These are phyloP conservation scores for Aspidoscelis tigris DNA, from an alignment of 2,113 vertebrate species.

Conservation along the genomic window DNA sequence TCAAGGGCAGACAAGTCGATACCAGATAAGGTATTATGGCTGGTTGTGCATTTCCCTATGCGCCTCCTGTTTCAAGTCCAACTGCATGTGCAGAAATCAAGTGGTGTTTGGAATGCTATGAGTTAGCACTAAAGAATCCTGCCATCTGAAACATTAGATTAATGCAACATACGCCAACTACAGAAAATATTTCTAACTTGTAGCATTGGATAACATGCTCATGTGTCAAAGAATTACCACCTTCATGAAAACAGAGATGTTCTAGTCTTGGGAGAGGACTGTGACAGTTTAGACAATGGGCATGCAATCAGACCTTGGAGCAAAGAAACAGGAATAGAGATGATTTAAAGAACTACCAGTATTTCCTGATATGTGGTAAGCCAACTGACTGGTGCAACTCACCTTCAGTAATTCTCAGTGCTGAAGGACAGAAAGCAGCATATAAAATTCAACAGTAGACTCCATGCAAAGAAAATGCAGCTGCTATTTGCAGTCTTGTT, in stretches of 20 bases:
- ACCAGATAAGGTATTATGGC: no score
- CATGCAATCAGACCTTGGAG: not conserved
- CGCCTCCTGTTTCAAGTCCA: no score
- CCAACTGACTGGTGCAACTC: constrained; percentile 8
- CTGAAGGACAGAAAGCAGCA: constrained; percentile 9
- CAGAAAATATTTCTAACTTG: not conserved
- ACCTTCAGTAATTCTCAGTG: constrained; percentile 9
- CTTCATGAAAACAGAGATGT: not conserved
- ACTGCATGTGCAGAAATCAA: no score
- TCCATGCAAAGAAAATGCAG: constrained; percentile 30
- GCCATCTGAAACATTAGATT: no score
- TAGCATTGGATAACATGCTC: not conserved
- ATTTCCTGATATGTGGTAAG: constrained; percentile 16
- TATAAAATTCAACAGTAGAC: not conserved
- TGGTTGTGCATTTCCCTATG: no score
- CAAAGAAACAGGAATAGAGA: not conserved
- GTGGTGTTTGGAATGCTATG: no score
- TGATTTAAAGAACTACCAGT: not conserved
- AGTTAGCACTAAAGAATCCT: no score
- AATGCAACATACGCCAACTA: not conserved
- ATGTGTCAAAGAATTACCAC: not conserved
- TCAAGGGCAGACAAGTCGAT: no score
- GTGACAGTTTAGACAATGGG: not conserved
- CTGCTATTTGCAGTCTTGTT: constrained; percentile 21
- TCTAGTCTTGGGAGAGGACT: not conserved